Conservation (phyloP, 2,113 vertebrate species). For the Halichoeres trimaculatus region DNA sequence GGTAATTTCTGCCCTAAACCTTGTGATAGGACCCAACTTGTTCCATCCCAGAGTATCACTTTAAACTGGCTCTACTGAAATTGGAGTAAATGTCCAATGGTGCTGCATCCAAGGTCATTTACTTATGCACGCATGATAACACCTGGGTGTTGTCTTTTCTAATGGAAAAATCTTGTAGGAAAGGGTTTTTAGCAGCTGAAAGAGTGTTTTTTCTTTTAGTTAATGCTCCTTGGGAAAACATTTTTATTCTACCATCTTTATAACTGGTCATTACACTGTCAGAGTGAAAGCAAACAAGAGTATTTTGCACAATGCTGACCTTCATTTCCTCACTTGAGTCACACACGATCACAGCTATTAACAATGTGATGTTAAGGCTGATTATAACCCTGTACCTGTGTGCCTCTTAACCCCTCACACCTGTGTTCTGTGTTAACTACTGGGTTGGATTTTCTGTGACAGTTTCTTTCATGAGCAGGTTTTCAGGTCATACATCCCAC, state of each 20-base stretch:
- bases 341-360: neutral
- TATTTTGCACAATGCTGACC: neutral
- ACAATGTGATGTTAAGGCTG: slow-evolving; percentile 23
- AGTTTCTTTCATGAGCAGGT: slow-evolving; percentile 27
- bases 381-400: neutral
- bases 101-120: no score
- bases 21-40: no score
- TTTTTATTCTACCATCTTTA: neutral
- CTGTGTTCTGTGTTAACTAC: slow-evolving; percentile 17
- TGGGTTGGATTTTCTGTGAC: neutral
- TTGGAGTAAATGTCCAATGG: no score
- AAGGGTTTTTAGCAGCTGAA: no score
- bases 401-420: neutral
- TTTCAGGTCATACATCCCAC: slow-evolving; percentile 3
- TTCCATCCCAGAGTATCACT: no score
- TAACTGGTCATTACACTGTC: neutral
- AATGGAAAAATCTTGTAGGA: no score
- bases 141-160: no score
- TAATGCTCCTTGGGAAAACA: neutral
- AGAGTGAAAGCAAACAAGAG: neutral
- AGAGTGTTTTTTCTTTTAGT: no score
- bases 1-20: no score
- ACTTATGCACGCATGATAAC: no score
- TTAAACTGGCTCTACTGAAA: no score
- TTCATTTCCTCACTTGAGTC: neutral